phyloP scores from a whole-genome alignment of 2,797 vertebrate genomes.

The Cephalopachus bancanus region DNA sequence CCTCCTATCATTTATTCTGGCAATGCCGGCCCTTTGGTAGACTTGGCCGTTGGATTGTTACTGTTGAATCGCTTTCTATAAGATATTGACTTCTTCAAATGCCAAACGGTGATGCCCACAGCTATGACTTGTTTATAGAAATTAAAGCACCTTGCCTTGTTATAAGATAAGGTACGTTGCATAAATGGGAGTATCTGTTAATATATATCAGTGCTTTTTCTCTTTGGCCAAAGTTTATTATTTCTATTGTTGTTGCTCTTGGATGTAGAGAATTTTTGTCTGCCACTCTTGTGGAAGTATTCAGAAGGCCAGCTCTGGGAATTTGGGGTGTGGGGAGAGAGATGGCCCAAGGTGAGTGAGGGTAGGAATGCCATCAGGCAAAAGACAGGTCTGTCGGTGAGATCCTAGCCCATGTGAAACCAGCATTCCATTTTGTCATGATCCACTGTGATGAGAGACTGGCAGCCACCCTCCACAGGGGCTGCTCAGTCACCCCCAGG shows the following conservation, averaged over 20 bases:
- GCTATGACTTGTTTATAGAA: constrained; percentile 70
- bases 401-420: not conserved
- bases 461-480: not conserved
- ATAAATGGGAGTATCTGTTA: not conserved
- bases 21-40: not conserved
- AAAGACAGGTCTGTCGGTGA: not conserved
- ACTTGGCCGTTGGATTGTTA: constrained; percentile 55
- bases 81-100: constrained; percentile 64
- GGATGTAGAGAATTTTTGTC: not conserved
- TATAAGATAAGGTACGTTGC: constrained; percentile 49
- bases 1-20: not conserved
- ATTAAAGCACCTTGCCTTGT: constrained; percentile 50
- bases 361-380: not conserved
- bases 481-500: not conserved
- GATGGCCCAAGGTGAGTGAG: not conserved
- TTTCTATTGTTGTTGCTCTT: not conserved
- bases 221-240: not conserved
- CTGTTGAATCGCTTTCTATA: constrained; percentile 46
- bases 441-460: not conserved
- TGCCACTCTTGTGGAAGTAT: not conserved
- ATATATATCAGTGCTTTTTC: not conserved
- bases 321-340: not conserved
- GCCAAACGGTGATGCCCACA: constrained; percentile 50
- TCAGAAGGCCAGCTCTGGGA: not conserved
- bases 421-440: not conserved